These are phyloP conservation scores for Morpho deidamia DNA, from an alignment of 2,888 invertebrate species.

Conservation along the genomic window DNA sequence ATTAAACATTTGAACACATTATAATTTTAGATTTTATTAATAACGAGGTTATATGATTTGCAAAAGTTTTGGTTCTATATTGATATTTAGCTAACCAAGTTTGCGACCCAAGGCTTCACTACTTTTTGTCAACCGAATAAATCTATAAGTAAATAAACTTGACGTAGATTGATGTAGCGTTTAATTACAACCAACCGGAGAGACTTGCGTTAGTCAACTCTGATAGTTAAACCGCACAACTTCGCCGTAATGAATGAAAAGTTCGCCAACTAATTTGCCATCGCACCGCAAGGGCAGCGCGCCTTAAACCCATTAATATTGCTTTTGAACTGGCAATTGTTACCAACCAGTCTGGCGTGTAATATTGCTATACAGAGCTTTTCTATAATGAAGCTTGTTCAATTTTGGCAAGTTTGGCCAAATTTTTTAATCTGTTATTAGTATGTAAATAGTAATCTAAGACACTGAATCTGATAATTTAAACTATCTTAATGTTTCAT, in stretches of 20 bases:
- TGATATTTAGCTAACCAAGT: too few species aligned
- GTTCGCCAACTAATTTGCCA: slow-evolving; percentile 55
- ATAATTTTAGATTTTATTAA: too few species aligned
- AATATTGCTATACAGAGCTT: slow-evolving; percentile 2
- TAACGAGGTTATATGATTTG: too few species aligned
- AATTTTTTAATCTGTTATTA: background rate
- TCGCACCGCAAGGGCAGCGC: slow-evolving; percentile 41
- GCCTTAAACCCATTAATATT: slow-evolving; percentile 41
- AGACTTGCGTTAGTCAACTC: slow-evolving; percentile 20
- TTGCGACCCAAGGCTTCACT: too few species aligned
- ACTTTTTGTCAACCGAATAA: too few species aligned
- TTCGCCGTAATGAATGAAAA: slow-evolving; percentile 51
- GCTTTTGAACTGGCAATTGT: slow-evolving; percentile 24
- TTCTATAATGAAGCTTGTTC: background rate
- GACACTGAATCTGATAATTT: too few species aligned
- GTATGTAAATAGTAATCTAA: too few species aligned
- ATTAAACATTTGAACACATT: too few species aligned
- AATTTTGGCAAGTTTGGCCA: background rate
- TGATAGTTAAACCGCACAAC: slow-evolving; percentile 46
- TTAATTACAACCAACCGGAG: slow-evolving; percentile 22
- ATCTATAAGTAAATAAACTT: background rate
- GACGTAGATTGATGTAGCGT: slow-evolving; percentile 17
- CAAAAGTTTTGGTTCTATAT: too few species aligned
- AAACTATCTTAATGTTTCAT: too few species aligned
- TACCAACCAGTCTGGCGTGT: slow-evolving; percentile 9